These are phyloP conservation scores for Caradrina clavipalpis DNA, from an alignment of 2,888 invertebrate species.

Conservation along the genomic window DNA sequence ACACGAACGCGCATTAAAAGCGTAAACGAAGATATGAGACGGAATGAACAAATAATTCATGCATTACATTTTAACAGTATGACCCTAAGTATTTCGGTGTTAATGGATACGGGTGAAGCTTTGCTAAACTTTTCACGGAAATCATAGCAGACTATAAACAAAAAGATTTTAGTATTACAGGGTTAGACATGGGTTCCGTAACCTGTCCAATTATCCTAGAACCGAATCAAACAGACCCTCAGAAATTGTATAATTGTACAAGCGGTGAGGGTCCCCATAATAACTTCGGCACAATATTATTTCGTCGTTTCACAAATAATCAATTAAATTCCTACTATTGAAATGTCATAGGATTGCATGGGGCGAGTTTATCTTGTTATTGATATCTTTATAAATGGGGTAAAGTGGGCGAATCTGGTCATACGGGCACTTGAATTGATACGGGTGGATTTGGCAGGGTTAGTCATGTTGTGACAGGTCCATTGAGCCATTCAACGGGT, in stretches of 20 bases:
- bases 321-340: conserved; percentile 85
- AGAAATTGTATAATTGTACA: conserved; percentile 56
- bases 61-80: conserved; percentile 42
- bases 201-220: conserved; percentile 32
- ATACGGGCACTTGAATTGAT: conserved; percentile 86
- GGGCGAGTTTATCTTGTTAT: conserved; percentile 85
- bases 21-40: conserved; percentile 58
- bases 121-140: conserved; percentile 7
- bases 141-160: not conserved
- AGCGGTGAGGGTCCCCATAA: conserved; percentile 69
- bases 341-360: conserved; percentile 72
- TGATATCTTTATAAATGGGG: conserved; percentile 89
- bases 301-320: conserved; percentile 83
- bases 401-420: conserved; percentile 85
- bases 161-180: not conserved
- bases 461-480: conserved; percentile 82
- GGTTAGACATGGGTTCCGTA: conserved; percentile 1
- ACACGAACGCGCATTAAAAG: conserved; percentile 57
- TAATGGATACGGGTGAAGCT: conserved; percentile 12
- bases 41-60: conserved; percentile 58
- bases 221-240: conserved; percentile 46
- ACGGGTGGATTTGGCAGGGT: conserved; percentile 81
- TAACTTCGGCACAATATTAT: conserved; percentile 80
- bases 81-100: conserved; percentile 42
- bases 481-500: conserved; percentile 71